Base-by-base conservation (phyloP, 64 coral and sea anemone genomes). In the Montipora efflorescens region DNA sequence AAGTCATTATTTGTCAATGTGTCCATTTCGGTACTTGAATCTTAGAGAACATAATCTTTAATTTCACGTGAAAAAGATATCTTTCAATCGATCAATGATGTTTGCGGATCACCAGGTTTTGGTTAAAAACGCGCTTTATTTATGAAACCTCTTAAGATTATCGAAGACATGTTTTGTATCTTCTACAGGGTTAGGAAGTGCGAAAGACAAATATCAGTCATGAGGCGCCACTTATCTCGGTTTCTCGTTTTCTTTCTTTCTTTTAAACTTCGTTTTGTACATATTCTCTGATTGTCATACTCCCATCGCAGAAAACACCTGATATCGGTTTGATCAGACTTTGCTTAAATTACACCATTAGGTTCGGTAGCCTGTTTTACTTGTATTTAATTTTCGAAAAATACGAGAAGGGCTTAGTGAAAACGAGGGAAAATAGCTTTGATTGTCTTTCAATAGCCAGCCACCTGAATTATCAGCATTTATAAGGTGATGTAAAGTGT, bases 11-110 rank as follows among this genome's bases (percentile, higher is more conserved):
- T 14, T 86, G 82, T 86, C 82, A 86, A 86, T 71, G 44, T 72
- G 82, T 86, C 66, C 46, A 71, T 84, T 86, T 70, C 82, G 82
- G 82, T 44, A 72, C 82, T 86, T 86, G 62, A 86, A 19, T 69
- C 36, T 47, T 48, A 64, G 45, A 86, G 71, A 86, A 86, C 82
- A 86, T 86, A 86, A 86, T 86, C 66, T 72, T 86, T 72, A 71
- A 86, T 86, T 46, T 64, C 66, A 23, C 46, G 59, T 59, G 81
- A 84, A 84, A 84, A 23, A 15, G 81, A 84, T 86, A 86, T 86
- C 66, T 15, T 49, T 11, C 71, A 86, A 86, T 84, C 82, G 66
- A 86, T 86, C 62, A 72, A n/a, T 23, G 66, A 9, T 86, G 66
- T 86, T 86, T 86, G 66, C 62, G 18, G 62, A 86, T 71, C 66